Percentiles rank a stretch among this genome's conserved stretches.
These are phyloP conservation scores for Bolborhynchus lineola DNA, from an alignment of 2,113 vertebrate species.

Conservation along the genomic window DNA sequence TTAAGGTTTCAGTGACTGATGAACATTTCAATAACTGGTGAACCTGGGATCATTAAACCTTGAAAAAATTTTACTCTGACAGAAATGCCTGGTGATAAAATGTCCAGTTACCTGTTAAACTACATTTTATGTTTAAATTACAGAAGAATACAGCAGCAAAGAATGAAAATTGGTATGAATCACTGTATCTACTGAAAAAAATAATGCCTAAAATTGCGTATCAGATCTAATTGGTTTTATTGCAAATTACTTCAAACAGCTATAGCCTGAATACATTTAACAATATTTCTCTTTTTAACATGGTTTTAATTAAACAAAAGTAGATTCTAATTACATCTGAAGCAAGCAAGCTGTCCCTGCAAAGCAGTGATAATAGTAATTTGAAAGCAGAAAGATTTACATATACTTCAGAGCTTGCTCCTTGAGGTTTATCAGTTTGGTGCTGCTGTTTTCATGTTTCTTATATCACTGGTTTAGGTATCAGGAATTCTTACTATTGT, in stretches of 20 bases:
- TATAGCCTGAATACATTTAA: background rate
- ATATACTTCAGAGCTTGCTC: background rate
- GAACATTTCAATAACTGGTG: background rate
- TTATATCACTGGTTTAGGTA: background rate
- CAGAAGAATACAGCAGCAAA: background rate
- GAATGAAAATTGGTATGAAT: background rate
- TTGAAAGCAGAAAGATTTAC: background rate
- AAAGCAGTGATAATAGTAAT: background rate
- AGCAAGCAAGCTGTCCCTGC: background rate
- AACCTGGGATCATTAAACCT: background rate
- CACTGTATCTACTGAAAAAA: background rate
- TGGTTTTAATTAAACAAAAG: background rate
- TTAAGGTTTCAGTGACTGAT: background rate
- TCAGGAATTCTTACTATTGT: background rate
- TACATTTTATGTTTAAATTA: background rate
- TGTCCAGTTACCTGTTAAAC: background rate
- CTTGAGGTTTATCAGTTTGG: background rate
- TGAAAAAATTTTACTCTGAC: background rate
- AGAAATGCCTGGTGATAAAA: background rate
- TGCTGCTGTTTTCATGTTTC: background rate
- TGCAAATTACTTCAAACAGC: background rate
- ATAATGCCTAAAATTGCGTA: background rate
- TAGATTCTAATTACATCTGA: background rate
- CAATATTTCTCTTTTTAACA: background rate
- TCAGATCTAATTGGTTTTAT: background rate